Evolutionary conservation across 2,888 invertebrate genomes (phyloP), one percentile per base, ranked within the genome.

Genomic region (Polymixis lichenea): DNA sequence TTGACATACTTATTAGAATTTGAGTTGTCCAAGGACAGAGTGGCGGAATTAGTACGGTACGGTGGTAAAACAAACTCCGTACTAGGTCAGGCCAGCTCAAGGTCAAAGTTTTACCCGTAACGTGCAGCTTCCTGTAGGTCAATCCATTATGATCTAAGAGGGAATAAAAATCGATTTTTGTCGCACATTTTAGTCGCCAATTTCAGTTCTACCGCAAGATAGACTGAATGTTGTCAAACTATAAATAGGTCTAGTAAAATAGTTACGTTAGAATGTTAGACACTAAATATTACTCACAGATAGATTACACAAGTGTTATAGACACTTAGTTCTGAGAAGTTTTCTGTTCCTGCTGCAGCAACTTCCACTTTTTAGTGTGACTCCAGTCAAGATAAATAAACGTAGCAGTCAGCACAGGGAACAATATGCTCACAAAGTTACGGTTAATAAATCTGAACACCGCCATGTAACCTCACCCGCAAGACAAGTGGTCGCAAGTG

Each of bases 351-450:
- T 93, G 91, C 79, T 95, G 92, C 77, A 94, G 90, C 60, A 91
- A 92, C 91, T 98, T 98, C 98, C 98, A 98, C 95, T 97, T 94
- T 86, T 96, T 97, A 0, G 98, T 98, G 88, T 97, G 97, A 72
- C 95, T 97, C 96, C 97, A 98, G 92, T 98, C 98, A 7, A 97
- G 97, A 94, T 96, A 98, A 89, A 98, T 98, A 9, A 97, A 90
- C 49, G 94, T 89, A 53, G 91, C 94, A 75, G 97, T 91, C 85
- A 98, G 80, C 53, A 97, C 95, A 43, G 98, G 98, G 91, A 98
- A 97, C 74, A 97, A 89, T 80, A 98, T 97, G 88, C 97, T 97
- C 88, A 97, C 95, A 83, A 97, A 95, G 95, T 98, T 98, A 91
- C 97, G 97, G 85, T 95, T 97, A 77, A 98, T 90, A 86, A 97